phyloP scores from a whole-genome alignment of 2,888 invertebrate genomes.

The Tetropium fuscum region DNA sequence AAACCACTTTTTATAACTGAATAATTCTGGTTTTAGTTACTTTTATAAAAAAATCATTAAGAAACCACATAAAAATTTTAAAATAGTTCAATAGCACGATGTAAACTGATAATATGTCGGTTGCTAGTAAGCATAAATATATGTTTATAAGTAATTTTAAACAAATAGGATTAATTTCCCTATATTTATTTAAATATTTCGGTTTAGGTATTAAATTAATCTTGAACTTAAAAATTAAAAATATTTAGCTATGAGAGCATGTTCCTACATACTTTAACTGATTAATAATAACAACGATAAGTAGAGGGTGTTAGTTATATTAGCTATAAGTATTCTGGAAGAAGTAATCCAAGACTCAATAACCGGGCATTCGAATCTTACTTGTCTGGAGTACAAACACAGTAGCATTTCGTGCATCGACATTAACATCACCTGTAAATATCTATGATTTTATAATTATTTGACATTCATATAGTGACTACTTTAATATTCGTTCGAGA shows the following conservation, averaged over 20 bases:
- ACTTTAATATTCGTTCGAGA: not conserved
- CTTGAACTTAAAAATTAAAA: not conserved
- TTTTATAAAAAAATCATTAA: too few species aligned
- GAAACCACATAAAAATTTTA: not conserved
- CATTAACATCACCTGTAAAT: not conserved
- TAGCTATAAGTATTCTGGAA: too few species aligned
- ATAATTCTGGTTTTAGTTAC: not conserved
- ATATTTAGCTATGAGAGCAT: not conserved
- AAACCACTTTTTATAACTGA: not conserved
- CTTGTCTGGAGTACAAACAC: not conserved
- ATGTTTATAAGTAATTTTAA: too few species aligned
- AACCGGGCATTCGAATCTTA: not conserved
- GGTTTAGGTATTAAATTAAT: not conserved
- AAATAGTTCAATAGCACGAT: not conserved
- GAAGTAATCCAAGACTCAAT: not conserved
- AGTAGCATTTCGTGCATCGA: not conserved
- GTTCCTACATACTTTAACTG: too few species aligned
- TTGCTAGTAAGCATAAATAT: too few species aligned
- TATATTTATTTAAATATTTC: not conserved
- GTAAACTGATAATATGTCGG: not conserved
- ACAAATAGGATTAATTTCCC: too few species aligned
- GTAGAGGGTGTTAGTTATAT: too few species aligned
- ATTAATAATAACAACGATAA: too few species aligned
- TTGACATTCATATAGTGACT: not conserved
- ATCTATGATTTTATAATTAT: not conserved